These are phyloP conservation scores for Ellobium chinense DNA, from an alignment of 2,888 invertebrate species.

Conservation along the genomic window DNA sequence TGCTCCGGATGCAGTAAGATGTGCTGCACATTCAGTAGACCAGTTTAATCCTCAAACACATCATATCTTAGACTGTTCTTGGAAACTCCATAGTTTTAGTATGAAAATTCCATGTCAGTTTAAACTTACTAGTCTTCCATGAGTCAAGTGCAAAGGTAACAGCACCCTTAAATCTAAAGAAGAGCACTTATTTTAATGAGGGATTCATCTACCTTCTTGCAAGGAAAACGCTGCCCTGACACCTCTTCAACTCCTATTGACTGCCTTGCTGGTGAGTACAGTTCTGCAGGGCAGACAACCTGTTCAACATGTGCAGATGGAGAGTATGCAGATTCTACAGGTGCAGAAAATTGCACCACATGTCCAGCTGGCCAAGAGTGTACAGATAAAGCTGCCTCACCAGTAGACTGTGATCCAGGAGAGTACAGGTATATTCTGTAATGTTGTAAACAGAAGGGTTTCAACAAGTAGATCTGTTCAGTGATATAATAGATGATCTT, in stretches of 20 bases:
- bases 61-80: too few species aligned
- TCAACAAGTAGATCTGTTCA: too few species aligned
- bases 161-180: too few species aligned
- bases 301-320: slow-evolving; percentile 54
- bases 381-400: slow-evolving; percentile 47
- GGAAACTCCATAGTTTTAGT: too few species aligned
- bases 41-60: too few species aligned
- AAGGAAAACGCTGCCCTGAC: slow-evolving; percentile 45
- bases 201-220: not conserved
- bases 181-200: not conserved
- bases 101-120: too few species aligned
- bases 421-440: slow-evolving; percentile 55
- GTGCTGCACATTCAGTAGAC: too few species aligned
- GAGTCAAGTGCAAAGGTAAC: too few species aligned
- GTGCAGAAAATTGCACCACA: slow-evolving; percentile 56
- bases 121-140: too few species aligned
- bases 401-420: slow-evolving; percentile 55
- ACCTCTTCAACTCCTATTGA: slow-evolving; percentile 53
- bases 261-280: slow-evolving; percentile 67
- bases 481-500: too few species aligned
- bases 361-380: slow-evolving; percentile 66
- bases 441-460: too few species aligned
- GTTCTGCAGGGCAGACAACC: slow-evolving; percentile 51
- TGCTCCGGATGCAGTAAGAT: too few species aligned
- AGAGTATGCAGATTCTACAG: slow-evolving; percentile 52